Evolutionary conservation across 1,140 invertebrate genomes (phyloP), one percentile per base, ranked within the genome.

Genomic region (Drosophila tristis): DNA sequence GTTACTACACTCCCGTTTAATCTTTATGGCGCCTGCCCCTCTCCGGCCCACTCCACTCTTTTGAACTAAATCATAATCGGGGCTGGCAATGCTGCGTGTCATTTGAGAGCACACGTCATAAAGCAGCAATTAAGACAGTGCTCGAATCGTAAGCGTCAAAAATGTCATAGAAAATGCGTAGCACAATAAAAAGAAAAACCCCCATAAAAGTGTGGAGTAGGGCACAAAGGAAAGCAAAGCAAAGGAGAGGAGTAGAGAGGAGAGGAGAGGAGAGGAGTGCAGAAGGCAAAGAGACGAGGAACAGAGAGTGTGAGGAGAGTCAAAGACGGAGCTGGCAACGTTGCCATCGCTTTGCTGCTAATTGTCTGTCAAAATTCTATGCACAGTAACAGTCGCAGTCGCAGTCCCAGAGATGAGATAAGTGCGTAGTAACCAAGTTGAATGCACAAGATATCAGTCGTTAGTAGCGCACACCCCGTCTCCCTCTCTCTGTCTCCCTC

Each of bases 41-140:
- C 26, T 29, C 23, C 15, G 8, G 4, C 29, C n/a, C 20, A 26
- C 16, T 39, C 23, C 58, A 29, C 49, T 76, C 74, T 76, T 50
- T 45, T 74, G 26, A 89, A 89, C 82, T 89, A 89, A 89, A 89
- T 89, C 85, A 84, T 89, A 89, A 89, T 89, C 84, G 78, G 67
- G 45, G 72, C 57, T 74, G 60, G 58, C 78, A 78, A 79, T 87
- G 67, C 79, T 73, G 71, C 84, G 78, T 89, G 84, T 87, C 84
- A 89, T 89, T 80, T 89, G 84, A 84, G 79, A 74, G 64, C 82
- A 89, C 84, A 89, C 76, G 77, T 89, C 84, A 84, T 89, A 89
- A 89, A 89, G 84, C 84, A 80, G 84, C 84, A 89, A 89, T 89
- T 89, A 89, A 89, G 82, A 87, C 82, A 78, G 87, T 86, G 82